These are phyloP conservation scores for Catostomus latipinnis DNA, from an alignment of 2,797 vertebrate species.

Conservation along the genomic window DNA sequence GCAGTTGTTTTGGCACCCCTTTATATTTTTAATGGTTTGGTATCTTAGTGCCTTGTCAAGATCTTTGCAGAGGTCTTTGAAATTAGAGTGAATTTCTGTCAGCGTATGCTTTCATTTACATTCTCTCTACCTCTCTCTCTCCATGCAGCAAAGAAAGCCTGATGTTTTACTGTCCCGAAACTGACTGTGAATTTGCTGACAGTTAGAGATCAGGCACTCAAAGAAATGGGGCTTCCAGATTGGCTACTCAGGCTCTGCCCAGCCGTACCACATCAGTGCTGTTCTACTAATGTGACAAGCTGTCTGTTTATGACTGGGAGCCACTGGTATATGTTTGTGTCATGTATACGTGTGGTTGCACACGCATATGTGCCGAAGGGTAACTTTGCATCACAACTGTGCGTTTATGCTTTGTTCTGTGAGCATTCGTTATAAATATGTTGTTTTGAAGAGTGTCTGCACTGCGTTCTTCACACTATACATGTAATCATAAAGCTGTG, in stretches of 20 bases:
- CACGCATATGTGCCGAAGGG: background rate
- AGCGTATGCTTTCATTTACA: conserved; percentile 41
- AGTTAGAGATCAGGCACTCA: conserved; percentile 9
- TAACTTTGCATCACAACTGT: background rate
- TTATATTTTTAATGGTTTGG: conserved; percentile 46
- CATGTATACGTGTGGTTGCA: conserved; percentile 30
- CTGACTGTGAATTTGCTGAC: conserved; percentile 48
- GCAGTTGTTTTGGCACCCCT: conserved; percentile 47
- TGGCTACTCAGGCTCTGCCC: conserved; percentile 28
- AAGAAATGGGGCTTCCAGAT: background rate
- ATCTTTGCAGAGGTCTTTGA: conserved; percentile 32
- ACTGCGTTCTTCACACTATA: background rate
- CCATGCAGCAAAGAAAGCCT: conserved; percentile 22
- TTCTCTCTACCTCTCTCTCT: conserved; percentile 1
- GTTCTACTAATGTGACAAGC: conserved; percentile 17
- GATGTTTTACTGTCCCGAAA: conserved; percentile 42
- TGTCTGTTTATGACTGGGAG: conserved; percentile 26
- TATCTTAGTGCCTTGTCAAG: conserved; percentile 37
- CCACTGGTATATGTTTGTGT: conserved; percentile 31
- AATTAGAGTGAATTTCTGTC: conserved; percentile 40
- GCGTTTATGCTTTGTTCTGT: background rate
- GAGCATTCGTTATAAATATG: background rate
- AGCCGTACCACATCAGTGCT: conserved; percentile 36
- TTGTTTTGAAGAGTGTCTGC: conserved; percentile 28
- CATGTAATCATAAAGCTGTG: background rate